Conservation (phyloP, 2,113 vertebrate genomes). For the Anhinga rufa region DNA sequence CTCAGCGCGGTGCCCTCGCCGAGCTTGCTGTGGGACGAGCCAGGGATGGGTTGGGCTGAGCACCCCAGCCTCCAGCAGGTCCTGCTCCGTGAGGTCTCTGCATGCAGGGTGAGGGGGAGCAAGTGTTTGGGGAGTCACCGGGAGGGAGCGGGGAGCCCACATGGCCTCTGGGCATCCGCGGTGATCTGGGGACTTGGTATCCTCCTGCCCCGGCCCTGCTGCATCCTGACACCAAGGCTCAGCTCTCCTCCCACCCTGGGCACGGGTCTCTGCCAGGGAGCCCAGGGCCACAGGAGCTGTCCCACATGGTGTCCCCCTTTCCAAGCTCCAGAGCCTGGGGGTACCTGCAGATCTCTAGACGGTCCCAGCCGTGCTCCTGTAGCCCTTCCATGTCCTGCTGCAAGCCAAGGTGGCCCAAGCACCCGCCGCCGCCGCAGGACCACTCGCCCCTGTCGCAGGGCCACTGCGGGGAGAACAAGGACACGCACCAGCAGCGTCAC, state of each 20-base stretch:
- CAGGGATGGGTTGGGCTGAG: slow-evolving; percentile 62
- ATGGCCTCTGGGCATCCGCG: accelerated
- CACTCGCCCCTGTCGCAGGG: background rate
- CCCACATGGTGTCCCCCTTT: accelerated
- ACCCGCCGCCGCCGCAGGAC: background rate
- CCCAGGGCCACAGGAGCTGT: background rate
- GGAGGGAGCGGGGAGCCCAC: background rate
- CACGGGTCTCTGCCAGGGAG: background rate
- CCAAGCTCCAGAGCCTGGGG: background rate
- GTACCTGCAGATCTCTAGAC: slow-evolving; percentile 78
- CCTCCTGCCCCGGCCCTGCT: background rate
- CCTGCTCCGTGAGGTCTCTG: background rate
- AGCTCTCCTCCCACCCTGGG: background rate
- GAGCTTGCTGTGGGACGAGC: slow-evolving; percentile 67
- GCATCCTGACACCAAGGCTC: background rate
- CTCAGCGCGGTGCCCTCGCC: background rate
- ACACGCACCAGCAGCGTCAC: accelerated
- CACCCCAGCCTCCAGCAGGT: slow-evolving; percentile 62
- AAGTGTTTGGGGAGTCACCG: no score
- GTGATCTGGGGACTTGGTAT: background rate
- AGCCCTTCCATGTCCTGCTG: slow-evolving; percentile 63
- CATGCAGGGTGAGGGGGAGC: accelerated
- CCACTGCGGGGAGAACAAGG: background rate
- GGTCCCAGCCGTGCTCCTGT: slow-evolving; percentile 66
- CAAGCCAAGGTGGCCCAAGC: slow-evolving; percentile 62